Conservation (phyloP, 2,797 vertebrate genomes). For the Sebastes flavidus region DNA sequence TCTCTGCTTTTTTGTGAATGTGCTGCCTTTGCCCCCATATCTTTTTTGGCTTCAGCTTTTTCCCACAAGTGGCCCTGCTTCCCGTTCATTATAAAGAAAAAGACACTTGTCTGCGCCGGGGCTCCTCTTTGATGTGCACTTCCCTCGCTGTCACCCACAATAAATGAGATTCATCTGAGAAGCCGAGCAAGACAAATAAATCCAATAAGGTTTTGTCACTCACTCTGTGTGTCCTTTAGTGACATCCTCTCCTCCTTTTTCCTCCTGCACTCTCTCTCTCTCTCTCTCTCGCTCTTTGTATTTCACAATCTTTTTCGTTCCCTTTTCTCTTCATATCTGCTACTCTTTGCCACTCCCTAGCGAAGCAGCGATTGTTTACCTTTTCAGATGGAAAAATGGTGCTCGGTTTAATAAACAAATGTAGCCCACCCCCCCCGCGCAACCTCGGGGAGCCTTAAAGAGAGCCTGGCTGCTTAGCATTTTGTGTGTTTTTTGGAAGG, state of each 20-base stretch:
- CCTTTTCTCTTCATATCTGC: conserved; percentile 24
- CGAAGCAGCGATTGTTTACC: conserved; percentile 56
- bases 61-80: conserved; percentile 47
- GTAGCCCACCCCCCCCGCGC: background rate
- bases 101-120: conserved; percentile 61
- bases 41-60: conserved; percentile 34
- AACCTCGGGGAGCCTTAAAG: conserved; percentile 25
- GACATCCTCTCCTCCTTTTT: conserved; percentile 47
- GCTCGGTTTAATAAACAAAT: conserved; percentile 51
- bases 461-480: conserved; percentile 26
- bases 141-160: conserved; percentile 70
- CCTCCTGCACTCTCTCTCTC: background rate
- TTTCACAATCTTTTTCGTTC: conserved; percentile 5
- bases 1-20: conserved; percentile 14
- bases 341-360: conserved; percentile 26
- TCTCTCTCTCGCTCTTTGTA: background rate
- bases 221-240: conserved; percentile 66
- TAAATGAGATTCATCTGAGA: conserved; percentile 82
- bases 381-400: conserved; percentile 38
- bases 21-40: background rate
- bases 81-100: conserved; percentile 66
- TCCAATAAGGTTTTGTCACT: conserved; percentile 83
- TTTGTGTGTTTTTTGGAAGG: conserved; percentile 31
- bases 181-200: conserved; percentile 80
- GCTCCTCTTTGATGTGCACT: conserved; percentile 68